These are phyloP conservation scores for Heliconius cydno DNA, from an alignment of 2,888 invertebrate species.

Conservation along the genomic window DNA sequence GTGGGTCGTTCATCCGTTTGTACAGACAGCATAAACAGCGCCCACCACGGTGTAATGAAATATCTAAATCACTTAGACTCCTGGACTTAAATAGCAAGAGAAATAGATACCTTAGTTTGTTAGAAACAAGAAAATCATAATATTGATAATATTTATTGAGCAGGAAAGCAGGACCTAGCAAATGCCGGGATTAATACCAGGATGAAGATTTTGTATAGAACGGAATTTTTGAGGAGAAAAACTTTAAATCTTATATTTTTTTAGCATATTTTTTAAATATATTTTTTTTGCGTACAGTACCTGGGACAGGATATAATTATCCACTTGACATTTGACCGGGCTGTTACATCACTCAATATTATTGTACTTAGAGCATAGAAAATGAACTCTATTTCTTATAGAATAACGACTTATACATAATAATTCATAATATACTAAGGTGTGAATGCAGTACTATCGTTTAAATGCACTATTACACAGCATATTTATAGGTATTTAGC, in stretches of 20 bases:
- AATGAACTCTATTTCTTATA: neutral
- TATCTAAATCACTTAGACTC: neutral
- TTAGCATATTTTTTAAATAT: neutral
- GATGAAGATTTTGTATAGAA: no score
- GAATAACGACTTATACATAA: neutral
- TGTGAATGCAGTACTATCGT: neutral
- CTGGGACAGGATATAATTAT: conserved; percentile 50
- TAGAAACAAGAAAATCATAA: neutral
- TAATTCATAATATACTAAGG: neutral
- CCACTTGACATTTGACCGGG: conserved; percentile 52
- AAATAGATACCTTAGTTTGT: neutral
- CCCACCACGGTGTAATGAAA: conserved; percentile 21
- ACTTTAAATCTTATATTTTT: no score
- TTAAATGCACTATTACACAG: conserved; percentile 3
- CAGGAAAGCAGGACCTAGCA: no score
- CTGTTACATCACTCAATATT: conserved; percentile 43
- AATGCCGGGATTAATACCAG: no score
- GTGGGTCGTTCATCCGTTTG: conserved; percentile 23
- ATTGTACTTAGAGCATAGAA: neutral
- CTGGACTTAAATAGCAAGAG: neutral
- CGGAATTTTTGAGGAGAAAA: no score
- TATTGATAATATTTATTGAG: neutral
- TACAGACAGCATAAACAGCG: conserved; percentile 7
- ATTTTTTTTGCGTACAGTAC: conserved; percentile 41
- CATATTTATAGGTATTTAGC: neutral